Conservation (phyloP, 2,797 vertebrate genomes). For the Heteromormyrus szaboi region DNA sequence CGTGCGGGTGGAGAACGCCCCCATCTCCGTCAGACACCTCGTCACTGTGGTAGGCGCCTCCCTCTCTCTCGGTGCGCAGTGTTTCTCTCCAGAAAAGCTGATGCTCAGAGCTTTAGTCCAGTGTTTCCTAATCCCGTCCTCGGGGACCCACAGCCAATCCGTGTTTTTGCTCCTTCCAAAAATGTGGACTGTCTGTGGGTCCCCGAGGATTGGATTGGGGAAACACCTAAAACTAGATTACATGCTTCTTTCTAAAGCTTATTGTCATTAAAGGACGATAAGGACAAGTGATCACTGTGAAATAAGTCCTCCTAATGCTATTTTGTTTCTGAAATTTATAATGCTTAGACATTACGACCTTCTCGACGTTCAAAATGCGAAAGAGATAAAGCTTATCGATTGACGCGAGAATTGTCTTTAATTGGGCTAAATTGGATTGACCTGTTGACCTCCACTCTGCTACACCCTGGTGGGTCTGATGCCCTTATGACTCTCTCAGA, state of each 20-base stretch:
- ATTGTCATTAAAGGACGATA: neutral
- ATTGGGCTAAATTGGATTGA: conserved; percentile 1
- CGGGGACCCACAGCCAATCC: neutral
- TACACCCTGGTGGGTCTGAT: neutral
- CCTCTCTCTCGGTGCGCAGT: neutral
- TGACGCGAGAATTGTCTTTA: neutral
- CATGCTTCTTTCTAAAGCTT: neutral
- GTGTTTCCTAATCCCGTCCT: neutral
- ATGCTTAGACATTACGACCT: neutral
- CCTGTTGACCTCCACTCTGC: neutral
- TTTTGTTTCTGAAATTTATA: neutral
- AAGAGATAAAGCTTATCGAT: neutral
- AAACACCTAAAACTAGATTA: neutral
- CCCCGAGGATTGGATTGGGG: neutral
- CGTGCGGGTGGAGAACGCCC: conserved; percentile 39
- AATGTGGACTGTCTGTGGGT: neutral
- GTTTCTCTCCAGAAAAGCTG: neutral
- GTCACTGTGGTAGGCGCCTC: conserved; percentile 58
- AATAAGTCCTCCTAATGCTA: neutral
- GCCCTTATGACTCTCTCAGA: neutral
- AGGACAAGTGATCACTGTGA: neutral
- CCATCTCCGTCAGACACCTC: conserved; percentile 47
- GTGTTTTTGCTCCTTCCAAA: neutral
- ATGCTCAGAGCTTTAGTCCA: neutral
- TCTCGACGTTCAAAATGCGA: neutral